Evolutionary conservation across 2,113 vertebrate genomes (phyloP).

Genomic region (Xenopus tropicalis): UCB_Xtro_10.0 CM004445.2:72629501-72630000

Average conservation of each 20-base stretch:
- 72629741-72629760: background rate
- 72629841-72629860: background rate
- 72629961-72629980: background rate
- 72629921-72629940: background rate
- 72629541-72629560: too few species aligned
- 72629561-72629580: too few species aligned
- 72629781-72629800: background rate
- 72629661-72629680: too few species aligned
- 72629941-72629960: background rate
- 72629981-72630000: background rate
- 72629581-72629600: too few species aligned
- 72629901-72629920: background rate
- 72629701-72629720: background rate
- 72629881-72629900: background rate
- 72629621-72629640: too few species aligned
- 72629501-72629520: too few species aligned
- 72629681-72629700: too few species aligned
- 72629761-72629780: background rate
- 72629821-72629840: background rate
- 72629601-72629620: too few species aligned
- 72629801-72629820: background rate
- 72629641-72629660: too few species aligned
- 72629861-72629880: background rate
- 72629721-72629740: background rate
- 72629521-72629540: too few species aligned